A percentile compares a stretch with the other conserved stretches of the same genome.
These are phyloP conservation scores for Rhinella marina DNA, from an alignment of 2,797 vertebrate species.

Conservation along the genomic window DNA sequence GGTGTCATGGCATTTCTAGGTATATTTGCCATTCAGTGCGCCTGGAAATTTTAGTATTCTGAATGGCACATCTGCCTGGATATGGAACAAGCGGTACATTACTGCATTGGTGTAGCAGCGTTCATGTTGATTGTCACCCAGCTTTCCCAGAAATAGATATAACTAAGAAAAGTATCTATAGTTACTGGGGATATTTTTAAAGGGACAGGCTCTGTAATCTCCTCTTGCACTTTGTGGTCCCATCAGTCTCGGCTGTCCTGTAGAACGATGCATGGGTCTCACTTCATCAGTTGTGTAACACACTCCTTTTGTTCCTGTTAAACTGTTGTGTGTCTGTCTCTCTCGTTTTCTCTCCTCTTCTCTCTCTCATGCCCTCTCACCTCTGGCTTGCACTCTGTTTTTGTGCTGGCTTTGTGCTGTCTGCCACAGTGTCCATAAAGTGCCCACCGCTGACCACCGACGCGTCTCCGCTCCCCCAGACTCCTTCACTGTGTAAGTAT, in stretches of 20 bases:
- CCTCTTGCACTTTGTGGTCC: background rate
- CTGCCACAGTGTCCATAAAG: slow-evolving; percentile 94
- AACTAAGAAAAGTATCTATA: too few relatives aligned
- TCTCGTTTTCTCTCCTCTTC: slow-evolving; percentile 39
- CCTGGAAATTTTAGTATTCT: background rate
- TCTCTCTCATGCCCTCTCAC: slow-evolving; percentile 61
- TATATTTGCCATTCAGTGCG: background rate
- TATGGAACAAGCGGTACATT: background rate
- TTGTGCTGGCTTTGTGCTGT: slow-evolving; percentile 73
- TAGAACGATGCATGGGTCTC: slow-evolving; percentile 61
- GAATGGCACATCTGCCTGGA: background rate
- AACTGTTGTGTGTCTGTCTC: slow-evolving; percentile 77
- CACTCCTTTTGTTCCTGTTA: slow-evolving; percentile 79
- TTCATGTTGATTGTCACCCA: background rate
- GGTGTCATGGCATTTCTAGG: background rate
- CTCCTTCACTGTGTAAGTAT: slow-evolving; percentile 99
- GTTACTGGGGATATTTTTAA: background rate
- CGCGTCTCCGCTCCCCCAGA: slow-evolving; percentile 98
- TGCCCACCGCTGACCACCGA: slow-evolving; percentile 94
- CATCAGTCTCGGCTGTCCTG: background rate
- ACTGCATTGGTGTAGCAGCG: background rate
- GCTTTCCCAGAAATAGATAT: background rate
- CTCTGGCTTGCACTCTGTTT: slow-evolving; percentile 71
- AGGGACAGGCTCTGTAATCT: background rate
- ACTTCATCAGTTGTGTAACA: slow-evolving; percentile 68